phyloP scores from a whole-genome alignment of 1,140 invertebrate genomes.

The Helicoverpa armigera region DNA sequence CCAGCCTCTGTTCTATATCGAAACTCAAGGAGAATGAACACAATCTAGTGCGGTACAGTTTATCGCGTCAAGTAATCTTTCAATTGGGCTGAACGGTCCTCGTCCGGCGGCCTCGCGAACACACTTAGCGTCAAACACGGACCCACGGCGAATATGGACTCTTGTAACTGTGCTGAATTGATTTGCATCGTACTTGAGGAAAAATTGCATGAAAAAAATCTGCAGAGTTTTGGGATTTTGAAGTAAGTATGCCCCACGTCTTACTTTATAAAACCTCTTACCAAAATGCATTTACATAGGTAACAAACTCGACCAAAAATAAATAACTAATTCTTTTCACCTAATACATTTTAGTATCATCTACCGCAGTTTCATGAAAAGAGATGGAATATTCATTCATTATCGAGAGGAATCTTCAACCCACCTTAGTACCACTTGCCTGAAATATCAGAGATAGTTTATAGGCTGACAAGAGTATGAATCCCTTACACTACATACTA shows the following conservation, averaged over 20 bases:
- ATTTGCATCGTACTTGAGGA: not conserved
- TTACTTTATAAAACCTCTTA: not conserved
- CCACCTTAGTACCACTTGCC: no score
- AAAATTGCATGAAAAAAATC: no score
- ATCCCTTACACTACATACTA: no score
- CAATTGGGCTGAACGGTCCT: not conserved
- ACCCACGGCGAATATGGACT: not conserved
- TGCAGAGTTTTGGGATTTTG: no score
- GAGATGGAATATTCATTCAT: no score
- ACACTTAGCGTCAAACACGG: not conserved
- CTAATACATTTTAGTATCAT: not conserved
- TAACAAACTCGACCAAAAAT: not conserved
- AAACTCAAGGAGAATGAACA: not conserved
- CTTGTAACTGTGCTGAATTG: not conserved
- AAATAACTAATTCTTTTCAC: constrained; percentile 1
- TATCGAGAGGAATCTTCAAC: no score
- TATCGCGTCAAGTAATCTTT: constrained; percentile 26
- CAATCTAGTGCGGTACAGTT: not conserved
- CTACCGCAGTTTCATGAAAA: no score
- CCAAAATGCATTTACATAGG: not conserved
- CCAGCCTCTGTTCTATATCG: no score
- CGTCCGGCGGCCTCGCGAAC: not conserved
- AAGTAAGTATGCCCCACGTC: not conserved
- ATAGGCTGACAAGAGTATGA: no score
- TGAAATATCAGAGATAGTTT: no score